Evolutionary conservation across 2,888 invertebrate species (phyloP).

Genomic region (Xestia rhomboidea): DNA sequence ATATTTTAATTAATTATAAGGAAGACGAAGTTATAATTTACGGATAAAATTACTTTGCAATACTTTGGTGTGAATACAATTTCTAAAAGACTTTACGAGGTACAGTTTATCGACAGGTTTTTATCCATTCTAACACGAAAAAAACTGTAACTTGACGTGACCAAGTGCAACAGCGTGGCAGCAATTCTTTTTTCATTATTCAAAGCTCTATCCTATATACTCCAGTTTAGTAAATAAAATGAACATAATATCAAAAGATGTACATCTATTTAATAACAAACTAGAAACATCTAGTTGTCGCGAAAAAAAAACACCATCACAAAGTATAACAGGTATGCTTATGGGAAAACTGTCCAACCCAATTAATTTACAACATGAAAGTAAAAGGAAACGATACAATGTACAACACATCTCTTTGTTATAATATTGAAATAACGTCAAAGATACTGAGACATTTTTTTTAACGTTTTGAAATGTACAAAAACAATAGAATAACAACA

Average conservation of each 20-base stretch:
- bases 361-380: no score
- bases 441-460: background rate
- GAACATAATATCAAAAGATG: no score
- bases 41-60: constrained; percentile 6
- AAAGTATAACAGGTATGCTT: no score
- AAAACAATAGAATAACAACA: constrained; percentile 1
- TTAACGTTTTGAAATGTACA: background rate
- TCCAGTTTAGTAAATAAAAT: no score
- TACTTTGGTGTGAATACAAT: constrained; percentile 25
- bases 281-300: no score
- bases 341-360: no score
- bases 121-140: background rate
- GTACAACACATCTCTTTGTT: background rate
- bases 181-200: background rate
- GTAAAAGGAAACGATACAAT: background rate
- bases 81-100: background rate
- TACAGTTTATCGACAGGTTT: background rate
- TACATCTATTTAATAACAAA: no score
- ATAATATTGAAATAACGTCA: background rate
- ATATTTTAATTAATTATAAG: constrained; percentile 39
- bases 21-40: constrained; percentile 23
- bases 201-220: no score
- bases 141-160: background rate
- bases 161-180: background rate
- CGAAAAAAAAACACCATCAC: no score